Evolutionary conservation across 1,140 invertebrate genomes (phyloP), one percentile per base, ranked within the genome.

Genomic region (Drosophila ironensis): DNA sequence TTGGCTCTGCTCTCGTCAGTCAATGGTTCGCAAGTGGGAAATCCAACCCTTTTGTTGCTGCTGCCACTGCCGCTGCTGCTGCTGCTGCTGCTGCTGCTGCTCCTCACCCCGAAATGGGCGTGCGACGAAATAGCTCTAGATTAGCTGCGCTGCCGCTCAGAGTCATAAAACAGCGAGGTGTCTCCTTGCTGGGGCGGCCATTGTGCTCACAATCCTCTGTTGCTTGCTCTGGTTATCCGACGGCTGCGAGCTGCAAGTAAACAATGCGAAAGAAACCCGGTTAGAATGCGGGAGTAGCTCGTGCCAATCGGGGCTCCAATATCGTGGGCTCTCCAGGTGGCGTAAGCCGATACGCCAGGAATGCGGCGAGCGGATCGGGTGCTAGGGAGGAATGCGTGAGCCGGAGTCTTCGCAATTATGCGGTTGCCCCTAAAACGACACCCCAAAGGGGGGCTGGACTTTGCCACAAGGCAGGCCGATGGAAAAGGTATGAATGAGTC

Each of bases 101-200:
- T 41, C 59, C 30, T 37, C 33, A n/a, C n/a, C n/a, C n/a, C n/a
- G n/a, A n/a, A n/a, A n/a, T n/a, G n/a, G 5, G 5, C 14, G 35
- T 24, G 42, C 56, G 38, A 42, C 50, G 22, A n/a, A n/a, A 30
- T 38, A 24, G 16, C 28, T 61, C 17, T n/a, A n/a, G n/a, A n/a
- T n/a, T n/a, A n/a, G 33, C 14, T 54, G 33, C 46, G 24, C 22
- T 37, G 54, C 51, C 54, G 16, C 59, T 76, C 38, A 81, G 45
- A 84, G 80, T 82, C 78, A 82, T 82, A 82, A 82, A 78, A 73
- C 63, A 42, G 50, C 33, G n/a, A n/a, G n/a, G 53, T 40, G 42
- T 45, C 37, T 33, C 12, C 40, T 68, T 44, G 63, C 28, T 27
- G 30, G 64, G 28, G 30, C 47, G 40, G 80, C 69, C 78, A 82